phyloP scores from a whole-genome alignment of 2,888 invertebrate genomes.

The Thelaira solivaga region DNA sequence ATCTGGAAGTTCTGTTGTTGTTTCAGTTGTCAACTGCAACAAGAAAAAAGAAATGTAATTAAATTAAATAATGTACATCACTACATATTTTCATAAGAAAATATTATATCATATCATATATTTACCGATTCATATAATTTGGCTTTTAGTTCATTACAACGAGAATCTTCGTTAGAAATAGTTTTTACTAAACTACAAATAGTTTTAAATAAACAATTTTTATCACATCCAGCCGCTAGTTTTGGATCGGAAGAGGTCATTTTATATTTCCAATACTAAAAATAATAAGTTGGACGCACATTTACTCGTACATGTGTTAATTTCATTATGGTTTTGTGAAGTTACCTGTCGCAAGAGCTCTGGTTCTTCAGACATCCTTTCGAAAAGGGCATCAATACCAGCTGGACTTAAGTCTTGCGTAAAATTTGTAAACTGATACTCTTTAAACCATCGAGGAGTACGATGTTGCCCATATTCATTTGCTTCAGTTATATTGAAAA shows the following conservation, averaged over 20 bases:
- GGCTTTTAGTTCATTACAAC: conserved; percentile 69
- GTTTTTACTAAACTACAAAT: conserved; percentile 71
- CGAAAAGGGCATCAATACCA: conserved; percentile 81
- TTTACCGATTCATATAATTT: conserved; percentile 67
- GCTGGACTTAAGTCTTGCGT: conserved; percentile 81
- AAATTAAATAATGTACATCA: no score
- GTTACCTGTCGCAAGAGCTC: conserved; percentile 67
- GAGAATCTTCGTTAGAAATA: conserved; percentile 65
- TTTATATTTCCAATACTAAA: conserved; percentile 66
- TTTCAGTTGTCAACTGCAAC: no score
- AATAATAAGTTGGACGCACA: neutral
- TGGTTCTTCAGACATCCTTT: conserved; percentile 78
- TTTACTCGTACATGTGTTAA: neutral
- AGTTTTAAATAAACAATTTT: conserved; percentile 67
- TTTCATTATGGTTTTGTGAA: no score
- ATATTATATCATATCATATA: conserved; percentile 26
- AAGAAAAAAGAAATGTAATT: no score
- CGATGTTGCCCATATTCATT: conserved; percentile 79
- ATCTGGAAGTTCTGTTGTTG: no score
- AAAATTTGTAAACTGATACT: conserved; percentile 86
- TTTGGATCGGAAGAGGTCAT: conserved; percentile 69
- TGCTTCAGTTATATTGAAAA: conserved; percentile 86
- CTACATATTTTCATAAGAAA: no score
- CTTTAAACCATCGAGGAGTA: conserved; percentile 84
- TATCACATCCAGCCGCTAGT: conserved; percentile 69